Conservation (phyloP, 2,113 vertebrate genomes). For the Gallinago media region DNA sequence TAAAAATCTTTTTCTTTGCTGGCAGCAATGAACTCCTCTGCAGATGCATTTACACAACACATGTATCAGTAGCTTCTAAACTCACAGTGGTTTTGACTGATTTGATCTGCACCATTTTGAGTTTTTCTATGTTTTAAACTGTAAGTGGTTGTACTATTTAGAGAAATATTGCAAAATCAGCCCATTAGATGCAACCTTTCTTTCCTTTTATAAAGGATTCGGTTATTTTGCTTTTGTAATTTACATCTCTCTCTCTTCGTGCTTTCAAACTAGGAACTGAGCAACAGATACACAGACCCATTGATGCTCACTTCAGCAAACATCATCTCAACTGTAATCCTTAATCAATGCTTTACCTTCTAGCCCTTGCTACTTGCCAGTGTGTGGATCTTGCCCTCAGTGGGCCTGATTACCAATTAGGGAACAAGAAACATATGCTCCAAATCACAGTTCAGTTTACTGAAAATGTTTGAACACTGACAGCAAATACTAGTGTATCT, state of each 20-base stretch:
- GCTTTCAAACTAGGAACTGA: background rate
- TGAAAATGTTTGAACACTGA: constrained; percentile 66
- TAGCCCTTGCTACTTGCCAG: background rate
- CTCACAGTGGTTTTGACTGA: background rate
- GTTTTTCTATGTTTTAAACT: background rate
- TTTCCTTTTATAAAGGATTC: background rate
- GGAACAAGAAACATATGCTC: constrained; percentile 65
- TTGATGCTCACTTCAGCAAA: background rate
- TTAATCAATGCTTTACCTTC: constrained; percentile 2
- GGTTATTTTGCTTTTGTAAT: background rate
- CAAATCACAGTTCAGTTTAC: constrained; percentile 66
- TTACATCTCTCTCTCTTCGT: background rate
- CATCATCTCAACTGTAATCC: background rate
- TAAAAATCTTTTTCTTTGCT: background rate
- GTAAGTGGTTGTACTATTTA: background rate
- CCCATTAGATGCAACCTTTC: background rate
- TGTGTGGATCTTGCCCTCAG: background rate
- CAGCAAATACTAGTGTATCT: constrained; percentile 56
- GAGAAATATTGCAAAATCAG: background rate
- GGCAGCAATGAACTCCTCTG: background rate
- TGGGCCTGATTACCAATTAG: constrained; percentile 44
- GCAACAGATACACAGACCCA: background rate
- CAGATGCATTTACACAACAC: background rate
- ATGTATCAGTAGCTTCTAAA: background rate
- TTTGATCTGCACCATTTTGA: background rate